These are phyloP conservation scores for Drosophila pandora DNA, from an alignment of 1,140 invertebrate species.

Conservation along the genomic window DNA sequence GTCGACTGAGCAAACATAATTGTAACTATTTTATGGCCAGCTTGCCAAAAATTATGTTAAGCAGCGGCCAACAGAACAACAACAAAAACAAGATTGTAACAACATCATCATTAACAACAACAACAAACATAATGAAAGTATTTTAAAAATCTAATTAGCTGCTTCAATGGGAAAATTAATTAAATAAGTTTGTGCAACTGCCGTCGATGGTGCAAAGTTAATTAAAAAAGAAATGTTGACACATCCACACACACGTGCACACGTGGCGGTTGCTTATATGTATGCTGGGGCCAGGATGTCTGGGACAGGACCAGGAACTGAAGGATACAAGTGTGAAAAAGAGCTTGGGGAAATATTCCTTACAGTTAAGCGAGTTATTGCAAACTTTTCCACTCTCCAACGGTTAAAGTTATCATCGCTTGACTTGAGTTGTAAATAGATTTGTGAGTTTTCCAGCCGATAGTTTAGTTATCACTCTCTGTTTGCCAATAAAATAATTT, in stretches of 20 bases:
- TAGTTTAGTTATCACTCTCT: conserved; percentile 21
- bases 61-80: conserved; percentile 14
- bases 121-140: conserved; percentile 23
- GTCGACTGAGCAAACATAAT: conserved; percentile 58
- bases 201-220: conserved; percentile 69
- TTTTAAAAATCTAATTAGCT: conserved; percentile 78
- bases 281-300: neutral
- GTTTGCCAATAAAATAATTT: neutral
- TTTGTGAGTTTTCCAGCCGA: conserved; percentile 25
- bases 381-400: conserved; percentile 21
- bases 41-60: conserved; percentile 58
- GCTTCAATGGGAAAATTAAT: conserved; percentile 78
- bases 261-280: neutral
- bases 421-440: conserved; percentile 21
- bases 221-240: conserved; percentile 71
- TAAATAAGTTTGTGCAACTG: conserved; percentile 76
- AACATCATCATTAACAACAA: conserved; percentile 36
- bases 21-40: conserved; percentile 65
- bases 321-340: conserved; percentile 31
- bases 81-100: conserved; percentile 17
- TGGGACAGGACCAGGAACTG: neutral
- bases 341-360: conserved; percentile 36
- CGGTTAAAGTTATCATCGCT: conserved; percentile 27
- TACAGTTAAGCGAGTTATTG: conserved; percentile 31
- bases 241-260: conserved; percentile 36